Conservation (phyloP, 2,888 invertebrate genomes). For the Parasteatoda lunata region DNA sequence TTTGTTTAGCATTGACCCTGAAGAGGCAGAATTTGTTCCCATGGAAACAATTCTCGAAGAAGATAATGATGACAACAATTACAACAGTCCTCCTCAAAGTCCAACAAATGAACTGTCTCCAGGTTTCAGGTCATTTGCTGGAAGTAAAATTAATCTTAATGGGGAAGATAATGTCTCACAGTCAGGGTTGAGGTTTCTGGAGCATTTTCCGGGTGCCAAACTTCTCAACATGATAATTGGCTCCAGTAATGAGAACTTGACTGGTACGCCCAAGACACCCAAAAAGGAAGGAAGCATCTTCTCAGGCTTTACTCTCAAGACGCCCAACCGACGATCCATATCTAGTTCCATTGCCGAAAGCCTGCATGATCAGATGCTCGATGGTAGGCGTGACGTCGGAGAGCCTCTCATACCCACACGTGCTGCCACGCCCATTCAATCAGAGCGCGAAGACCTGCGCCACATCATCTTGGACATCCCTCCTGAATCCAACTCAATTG, state of each 20-base stretch:
- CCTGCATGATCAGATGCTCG: conserved; percentile 43
- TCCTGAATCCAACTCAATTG: conserved; percentile 28
- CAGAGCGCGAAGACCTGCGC: conserved; percentile 31
- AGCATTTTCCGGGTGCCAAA: conserved; percentile 58
- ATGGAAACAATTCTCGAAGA: conserved; percentile 69
- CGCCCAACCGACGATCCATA: conserved; percentile 60
- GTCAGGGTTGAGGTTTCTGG: conserved; percentile 56
- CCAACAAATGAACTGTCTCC: conserved; percentile 67
- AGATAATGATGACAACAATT: conserved; percentile 63
- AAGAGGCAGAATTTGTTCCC: conserved; percentile 69
- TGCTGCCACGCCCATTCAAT: conserved; percentile 48
- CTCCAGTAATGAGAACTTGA: conserved; percentile 61
- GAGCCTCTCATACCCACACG: conserved; percentile 56
- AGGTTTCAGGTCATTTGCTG: conserved; percentile 36
- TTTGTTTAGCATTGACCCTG: conserved; percentile 67
- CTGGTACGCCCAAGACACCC: conserved; percentile 36
- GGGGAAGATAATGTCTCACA: conserved; percentile 60
- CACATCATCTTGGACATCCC: conserved; percentile 58
- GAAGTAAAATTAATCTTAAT: conserved; percentile 48
- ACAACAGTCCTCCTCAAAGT: conserved; percentile 68
- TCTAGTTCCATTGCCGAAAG: conserved; percentile 65
- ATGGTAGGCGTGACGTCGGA: conserved; percentile 28
- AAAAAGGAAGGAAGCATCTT: conserved; percentile 63
- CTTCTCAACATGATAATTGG: conserved; percentile 69
- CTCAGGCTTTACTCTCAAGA: conserved; percentile 58